These are phyloP conservation scores for Clusia tigrina DNA, from an alignment of 2,888 invertebrate genomes.

Conservation along the genomic window DNA sequence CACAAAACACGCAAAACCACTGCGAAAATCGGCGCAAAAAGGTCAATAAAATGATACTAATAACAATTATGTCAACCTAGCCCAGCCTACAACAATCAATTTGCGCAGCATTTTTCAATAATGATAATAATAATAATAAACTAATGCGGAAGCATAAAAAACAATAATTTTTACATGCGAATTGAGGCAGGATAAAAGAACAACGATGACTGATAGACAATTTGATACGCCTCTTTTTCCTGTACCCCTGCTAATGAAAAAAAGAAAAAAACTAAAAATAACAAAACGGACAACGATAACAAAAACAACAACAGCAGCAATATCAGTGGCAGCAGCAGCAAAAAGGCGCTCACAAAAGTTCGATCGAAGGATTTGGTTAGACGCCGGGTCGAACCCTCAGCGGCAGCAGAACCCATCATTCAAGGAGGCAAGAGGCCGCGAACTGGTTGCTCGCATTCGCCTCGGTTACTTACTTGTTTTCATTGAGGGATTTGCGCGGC, in stretches of 20 bases:
- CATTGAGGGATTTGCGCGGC: constrained; percentile 4
- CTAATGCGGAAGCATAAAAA: constrained; percentile 7
- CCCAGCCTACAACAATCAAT: constrained; percentile 1
- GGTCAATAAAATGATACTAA: neutral
- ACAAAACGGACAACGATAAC: too few species aligned
- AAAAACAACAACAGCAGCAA: too few species aligned
- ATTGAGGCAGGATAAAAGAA: neutral
- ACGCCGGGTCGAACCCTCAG: neutral
- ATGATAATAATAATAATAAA: constrained; percentile 9
- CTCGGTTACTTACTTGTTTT: constrained; percentile 36
- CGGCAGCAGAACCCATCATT: neutral
- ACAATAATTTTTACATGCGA: constrained; percentile 8
- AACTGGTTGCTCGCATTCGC: constrained; percentile 57
- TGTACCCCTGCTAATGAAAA: constrained; percentile 23
- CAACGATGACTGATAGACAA: constrained; percentile 53
- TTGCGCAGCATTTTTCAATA: neutral
- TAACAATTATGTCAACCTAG: neutral
- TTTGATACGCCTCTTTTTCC: constrained; percentile 60
- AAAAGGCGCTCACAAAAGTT: neutral
- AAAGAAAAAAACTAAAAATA: too few species aligned
- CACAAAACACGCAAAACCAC: too few species aligned
- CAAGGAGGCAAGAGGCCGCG: constrained; percentile 7
- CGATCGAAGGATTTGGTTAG: neutral
- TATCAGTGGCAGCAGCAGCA: too few species aligned
- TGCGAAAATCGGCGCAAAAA: neutral